Conservation (phyloP, 2,888 invertebrate species). For the Drosophila parthenogenetica region DNA sequence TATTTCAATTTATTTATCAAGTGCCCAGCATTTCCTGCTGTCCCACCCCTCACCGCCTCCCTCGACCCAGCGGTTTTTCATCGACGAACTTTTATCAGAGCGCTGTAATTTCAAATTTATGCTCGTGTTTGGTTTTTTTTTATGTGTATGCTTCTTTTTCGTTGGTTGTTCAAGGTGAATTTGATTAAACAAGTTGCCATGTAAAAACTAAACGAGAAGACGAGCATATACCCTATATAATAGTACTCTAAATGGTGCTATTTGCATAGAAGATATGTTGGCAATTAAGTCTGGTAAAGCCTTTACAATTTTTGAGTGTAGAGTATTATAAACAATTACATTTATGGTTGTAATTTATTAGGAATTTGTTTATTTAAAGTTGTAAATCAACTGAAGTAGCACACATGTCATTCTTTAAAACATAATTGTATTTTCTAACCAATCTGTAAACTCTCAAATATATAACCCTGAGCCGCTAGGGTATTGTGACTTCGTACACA, state of each 20-base stretch:
- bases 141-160: slow-evolving; percentile 22
- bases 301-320: not conserved
- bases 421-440: not conserved
- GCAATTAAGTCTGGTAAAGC: too few species aligned
- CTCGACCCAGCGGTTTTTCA: not conserved
- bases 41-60: not conserved
- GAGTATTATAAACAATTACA: not conserved
- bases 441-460: not conserved
- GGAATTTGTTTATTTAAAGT: slow-evolving; percentile 36
- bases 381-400: slow-evolving; percentile 46
- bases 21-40: slow-evolving; percentile 25
- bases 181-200: slow-evolving; percentile 48
- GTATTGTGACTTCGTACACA: not conserved
- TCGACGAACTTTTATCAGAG: slow-evolving; percentile 52
- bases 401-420: slow-evolving; percentile 16
- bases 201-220: not conserved
- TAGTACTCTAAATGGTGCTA: not conserved
- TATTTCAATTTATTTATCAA: slow-evolving; percentile 59
- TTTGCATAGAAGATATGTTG: not conserved
- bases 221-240: slow-evolving; percentile 10
- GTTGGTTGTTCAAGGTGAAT: slow-evolving; percentile 72
- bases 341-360: slow-evolving; percentile 14
- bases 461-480: not conserved
- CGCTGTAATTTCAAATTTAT: slow-evolving; percentile 66
- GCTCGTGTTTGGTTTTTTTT: slow-evolving; percentile 33